phyloP scores from a whole-genome alignment of 2,797 vertebrate genomes.

The Loriculus beryllinus region DNA sequence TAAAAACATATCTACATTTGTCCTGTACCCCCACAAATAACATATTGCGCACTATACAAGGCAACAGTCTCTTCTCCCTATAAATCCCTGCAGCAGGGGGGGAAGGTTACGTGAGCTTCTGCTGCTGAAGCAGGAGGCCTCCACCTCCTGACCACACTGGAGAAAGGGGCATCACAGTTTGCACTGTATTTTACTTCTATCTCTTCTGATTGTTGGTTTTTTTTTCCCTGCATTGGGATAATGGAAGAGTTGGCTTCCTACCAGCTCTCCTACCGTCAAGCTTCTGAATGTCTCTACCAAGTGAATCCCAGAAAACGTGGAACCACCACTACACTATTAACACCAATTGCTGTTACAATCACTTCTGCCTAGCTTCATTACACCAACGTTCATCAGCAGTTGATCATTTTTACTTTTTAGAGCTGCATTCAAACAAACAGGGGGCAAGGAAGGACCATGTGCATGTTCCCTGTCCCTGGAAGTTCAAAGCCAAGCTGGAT shows the following conservation, averaged over 20 bases:
- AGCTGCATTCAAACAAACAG: background rate
- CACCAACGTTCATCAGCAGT: background rate
- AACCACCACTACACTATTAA: background rate
- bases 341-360: background rate
- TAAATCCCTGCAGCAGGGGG: background rate
- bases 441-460: background rate
- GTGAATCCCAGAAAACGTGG: background rate
- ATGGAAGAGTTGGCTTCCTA: background rate
- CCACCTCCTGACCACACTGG: rapidly evolving
- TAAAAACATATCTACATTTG: background rate
- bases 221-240: background rate
- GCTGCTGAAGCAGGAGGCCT: background rate
- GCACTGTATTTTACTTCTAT: background rate
- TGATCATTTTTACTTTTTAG: background rate
- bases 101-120: rapidly evolving
- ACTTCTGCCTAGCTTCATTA: background rate
- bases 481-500: background rate
- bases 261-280: background rate
- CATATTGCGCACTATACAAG: rapidly evolving
- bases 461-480: background rate
- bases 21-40: background rate
- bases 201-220: background rate
- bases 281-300: background rate
- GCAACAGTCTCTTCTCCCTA: background rate
- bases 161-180: no score